Conservation (phyloP, 2,888 invertebrate genomes). For the Xestia sexstrigata region DNA sequence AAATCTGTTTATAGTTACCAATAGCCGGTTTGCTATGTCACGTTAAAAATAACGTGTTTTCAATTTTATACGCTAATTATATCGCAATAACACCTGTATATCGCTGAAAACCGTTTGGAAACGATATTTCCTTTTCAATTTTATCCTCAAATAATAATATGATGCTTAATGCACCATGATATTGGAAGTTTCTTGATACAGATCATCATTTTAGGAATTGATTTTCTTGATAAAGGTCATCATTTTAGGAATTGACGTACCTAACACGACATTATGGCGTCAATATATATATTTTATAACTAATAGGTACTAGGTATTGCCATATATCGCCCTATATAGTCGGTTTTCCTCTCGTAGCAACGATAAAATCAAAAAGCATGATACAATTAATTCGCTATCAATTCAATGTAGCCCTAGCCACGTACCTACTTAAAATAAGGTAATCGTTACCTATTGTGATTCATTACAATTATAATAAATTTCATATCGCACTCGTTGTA, state of each 20-base stretch:
- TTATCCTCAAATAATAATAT: slow-evolving; percentile 18
- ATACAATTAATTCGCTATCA: slow-evolving; percentile 42
- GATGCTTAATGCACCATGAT: not conserved
- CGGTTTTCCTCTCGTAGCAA: slow-evolving; percentile 38
- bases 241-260: not conserved
- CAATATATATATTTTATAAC: not conserved
- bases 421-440: slow-evolving; percentile 49
- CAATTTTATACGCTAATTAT: slow-evolving; percentile 20
- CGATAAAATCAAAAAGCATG: slow-evolving; percentile 18
- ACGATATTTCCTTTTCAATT: slow-evolving; percentile 11
- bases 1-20: slow-evolving; percentile 10
- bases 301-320: not conserved
- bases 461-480: slow-evolving; percentile 57
- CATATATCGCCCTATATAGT: slow-evolving; percentile 1
- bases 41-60: slow-evolving; percentile 36
- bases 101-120: slow-evolving; percentile 16
- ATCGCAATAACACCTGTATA: slow-evolving; percentile 9
- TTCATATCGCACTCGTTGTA: slow-evolving; percentile 57
- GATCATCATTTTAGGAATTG: slow-evolving; percentile 1
- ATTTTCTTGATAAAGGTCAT: not conserved
- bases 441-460: slow-evolving; percentile 45
- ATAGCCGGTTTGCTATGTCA: not conserved
- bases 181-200: not conserved
- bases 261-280: not conserved
- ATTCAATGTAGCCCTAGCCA: slow-evolving; percentile 27